Conservation (phyloP, 2,888 invertebrate genomes). For the Metopia argyrocephala region DNA sequence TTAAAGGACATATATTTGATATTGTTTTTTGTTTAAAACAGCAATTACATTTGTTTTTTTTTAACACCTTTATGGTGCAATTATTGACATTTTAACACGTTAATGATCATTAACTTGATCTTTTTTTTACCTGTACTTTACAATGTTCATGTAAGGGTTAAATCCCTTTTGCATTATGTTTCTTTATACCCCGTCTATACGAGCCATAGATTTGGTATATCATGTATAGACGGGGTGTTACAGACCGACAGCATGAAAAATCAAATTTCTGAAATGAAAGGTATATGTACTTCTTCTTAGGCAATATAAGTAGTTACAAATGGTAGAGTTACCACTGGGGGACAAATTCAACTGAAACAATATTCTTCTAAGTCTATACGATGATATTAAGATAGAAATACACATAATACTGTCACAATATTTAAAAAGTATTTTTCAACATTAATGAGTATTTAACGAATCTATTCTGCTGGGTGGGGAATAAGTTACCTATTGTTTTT, state of each 20-base stretch:
- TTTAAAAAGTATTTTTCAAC: slow-evolving; percentile 81
- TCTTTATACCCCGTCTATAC: too few relatives aligned
- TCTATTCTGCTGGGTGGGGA: slow-evolving; percentile 83
- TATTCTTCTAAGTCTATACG: slow-evolving; percentile 52
- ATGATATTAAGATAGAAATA: slow-evolving; percentile 64
- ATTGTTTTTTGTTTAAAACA: too few relatives aligned
- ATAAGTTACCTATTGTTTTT: slow-evolving; percentile 84
- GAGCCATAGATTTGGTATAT: too few relatives aligned
- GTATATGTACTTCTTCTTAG: slow-evolving; percentile 51
- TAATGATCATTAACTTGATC: too few relatives aligned
- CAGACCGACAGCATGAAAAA: slow-evolving; percentile 71
- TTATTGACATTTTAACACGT: too few relatives aligned
- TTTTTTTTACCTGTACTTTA: too few relatives aligned
- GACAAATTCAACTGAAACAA: slow-evolving; percentile 1
- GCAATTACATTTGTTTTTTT: too few relatives aligned
- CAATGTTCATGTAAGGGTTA: too few relatives aligned
- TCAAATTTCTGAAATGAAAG: slow-evolving; percentile 67
- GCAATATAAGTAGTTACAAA: slow-evolving; percentile 49
- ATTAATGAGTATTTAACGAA: slow-evolving; percentile 82
- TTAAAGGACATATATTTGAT: too few relatives aligned
- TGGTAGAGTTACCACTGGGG: neutral
- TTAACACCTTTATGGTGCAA: too few relatives aligned
- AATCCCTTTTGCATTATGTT: too few relatives aligned
- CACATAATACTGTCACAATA: slow-evolving; percentile 74
- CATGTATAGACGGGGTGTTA: too few relatives aligned